These are phyloP conservation scores for Camponotus fellah DNA, from an alignment of 2,888 invertebrate species.

Conservation along the genomic window DNA sequence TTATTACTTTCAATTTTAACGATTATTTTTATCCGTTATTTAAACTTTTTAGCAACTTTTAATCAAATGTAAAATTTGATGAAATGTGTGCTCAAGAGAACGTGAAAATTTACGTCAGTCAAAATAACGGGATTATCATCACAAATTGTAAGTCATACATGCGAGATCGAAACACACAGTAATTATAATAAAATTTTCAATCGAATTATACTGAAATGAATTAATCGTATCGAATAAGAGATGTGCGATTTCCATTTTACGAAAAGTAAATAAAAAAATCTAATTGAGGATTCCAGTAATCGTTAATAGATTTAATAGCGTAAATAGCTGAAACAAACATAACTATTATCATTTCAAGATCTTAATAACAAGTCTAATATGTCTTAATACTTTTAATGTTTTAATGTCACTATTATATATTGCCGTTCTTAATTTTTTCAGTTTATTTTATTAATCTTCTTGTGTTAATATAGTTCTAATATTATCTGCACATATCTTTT, in stretches of 20 bases:
- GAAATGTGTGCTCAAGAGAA: constrained; percentile 1
- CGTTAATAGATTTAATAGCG: neutral
- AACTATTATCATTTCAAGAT: neutral
- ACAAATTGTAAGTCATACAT: constrained; percentile 16
- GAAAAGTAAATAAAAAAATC: neutral
- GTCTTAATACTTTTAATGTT: neutral
- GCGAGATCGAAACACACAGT: neutral
- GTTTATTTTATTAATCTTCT: neutral
- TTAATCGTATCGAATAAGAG: constrained; percentile 3
- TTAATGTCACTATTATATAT: constrained; percentile 1
- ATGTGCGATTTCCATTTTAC: neutral
- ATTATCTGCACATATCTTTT: neutral
- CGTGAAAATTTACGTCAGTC: constrained; percentile 29
- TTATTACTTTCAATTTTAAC: constrained; percentile 1
- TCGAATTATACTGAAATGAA: constrained; percentile 18
- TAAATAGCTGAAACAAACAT: neutral
- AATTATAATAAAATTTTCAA: constrained; percentile 35
- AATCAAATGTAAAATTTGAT: constrained; percentile 21
- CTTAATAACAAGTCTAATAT: neutral
- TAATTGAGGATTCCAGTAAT: neutral
- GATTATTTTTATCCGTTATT: neutral
- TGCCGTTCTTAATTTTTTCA: neutral
- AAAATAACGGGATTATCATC: constrained; percentile 37
- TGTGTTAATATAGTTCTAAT: neutral
- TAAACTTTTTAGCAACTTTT: neutral